Evolutionary conservation across 2,888 invertebrate genomes (phyloP).

Genomic region (Sminthurides aquaticus): DNA sequence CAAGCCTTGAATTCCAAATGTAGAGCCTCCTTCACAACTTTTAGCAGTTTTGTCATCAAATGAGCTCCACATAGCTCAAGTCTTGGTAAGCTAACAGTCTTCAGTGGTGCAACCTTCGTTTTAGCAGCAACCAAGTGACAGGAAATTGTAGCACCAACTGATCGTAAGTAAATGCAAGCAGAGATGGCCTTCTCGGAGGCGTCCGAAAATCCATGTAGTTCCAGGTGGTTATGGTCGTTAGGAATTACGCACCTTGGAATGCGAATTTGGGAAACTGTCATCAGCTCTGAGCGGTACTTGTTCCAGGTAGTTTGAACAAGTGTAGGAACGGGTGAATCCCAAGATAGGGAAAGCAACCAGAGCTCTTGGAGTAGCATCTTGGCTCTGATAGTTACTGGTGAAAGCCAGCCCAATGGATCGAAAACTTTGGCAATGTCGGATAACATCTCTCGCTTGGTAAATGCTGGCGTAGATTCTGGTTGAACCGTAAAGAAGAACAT

Average conservation of each 20-base stretch:
- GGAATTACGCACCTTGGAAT: conserved; percentile 5
- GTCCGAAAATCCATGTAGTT: conserved; percentile 22
- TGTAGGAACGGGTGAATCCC: not conserved
- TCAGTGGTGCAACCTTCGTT: conserved; percentile 39
- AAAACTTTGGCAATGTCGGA: not conserved
- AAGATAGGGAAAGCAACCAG: not conserved
- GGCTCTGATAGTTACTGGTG: not conserved
- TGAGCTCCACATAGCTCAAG: conserved; percentile 43
- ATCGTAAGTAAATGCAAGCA: conserved; percentile 20
- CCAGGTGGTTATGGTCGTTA: not conserved
- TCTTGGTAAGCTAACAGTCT: conserved; percentile 39
- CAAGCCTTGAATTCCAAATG: not conserved
- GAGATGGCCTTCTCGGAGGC: conserved; percentile 14
- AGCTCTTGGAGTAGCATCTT: conserved; percentile 2
- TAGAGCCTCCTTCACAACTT: conserved; percentile 9
- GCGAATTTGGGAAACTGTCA: not conserved
- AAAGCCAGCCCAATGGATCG: not conserved
- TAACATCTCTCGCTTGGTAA: not conserved
- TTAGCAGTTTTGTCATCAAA: conserved; percentile 33
- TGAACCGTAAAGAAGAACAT: not conserved
- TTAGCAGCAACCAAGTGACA: conserved; percentile 30
- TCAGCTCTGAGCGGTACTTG: not conserved
- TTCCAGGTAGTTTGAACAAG: not conserved
- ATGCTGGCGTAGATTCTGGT: not conserved
- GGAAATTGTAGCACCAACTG: not conserved